Base-by-base conservation (phyloP, 2,797 vertebrate genomes). In the Phrynocephalus vlangalii region DNA sequence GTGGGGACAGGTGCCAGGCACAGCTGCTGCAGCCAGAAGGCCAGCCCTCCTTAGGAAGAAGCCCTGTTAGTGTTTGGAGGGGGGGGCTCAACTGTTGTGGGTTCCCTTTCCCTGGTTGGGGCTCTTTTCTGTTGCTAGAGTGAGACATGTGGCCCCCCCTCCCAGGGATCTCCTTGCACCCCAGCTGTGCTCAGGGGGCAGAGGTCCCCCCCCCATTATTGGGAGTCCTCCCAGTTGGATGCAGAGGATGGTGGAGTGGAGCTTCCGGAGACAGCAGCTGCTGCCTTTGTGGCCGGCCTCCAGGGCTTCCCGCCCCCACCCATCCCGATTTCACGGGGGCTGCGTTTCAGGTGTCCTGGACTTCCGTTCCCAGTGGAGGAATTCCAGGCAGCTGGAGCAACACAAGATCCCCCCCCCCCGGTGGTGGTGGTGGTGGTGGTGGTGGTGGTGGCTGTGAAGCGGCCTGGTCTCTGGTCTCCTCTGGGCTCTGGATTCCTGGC, bases 351-450 rank as follows among this genome's bases (percentile, higher is more conserved):
- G 68, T 72, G 16, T 72, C 77, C 20, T 18, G 38, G 48, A 6
- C 63, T 81, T 88, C 87, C 75, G 68, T 85, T 85, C 83, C 83
- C 87, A 88, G 87, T 56, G 78, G 56, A 50, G 24, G 87, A 73
- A 75, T 84, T 30, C 26, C 38, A 10, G 26, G 83, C 87, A 88
- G 87, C 83, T 85, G 87, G 76, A 28, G 33, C 9, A 28, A 11
- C 3, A 11, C 70, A 18, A 3, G 33, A 52, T 0, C n/a, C 82
- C 20, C 24, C 1, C 38, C 38, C 38, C 38, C 38, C 38, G n/a
- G n/a, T 2, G 33, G 33, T 33, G 33, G 33, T 33, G 33, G 33
- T 33, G 33, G 33, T 33, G 38, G 38, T 44, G 3, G 5, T 44
- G 38, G 38, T 5, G 38, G 38, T 5, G 82, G 38, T 22, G 24